Evolutionary conservation across 2,113 vertebrate genomes (phyloP), one percentile per base, ranked within the genome.

Genomic region (Sorex araneus): DNA sequence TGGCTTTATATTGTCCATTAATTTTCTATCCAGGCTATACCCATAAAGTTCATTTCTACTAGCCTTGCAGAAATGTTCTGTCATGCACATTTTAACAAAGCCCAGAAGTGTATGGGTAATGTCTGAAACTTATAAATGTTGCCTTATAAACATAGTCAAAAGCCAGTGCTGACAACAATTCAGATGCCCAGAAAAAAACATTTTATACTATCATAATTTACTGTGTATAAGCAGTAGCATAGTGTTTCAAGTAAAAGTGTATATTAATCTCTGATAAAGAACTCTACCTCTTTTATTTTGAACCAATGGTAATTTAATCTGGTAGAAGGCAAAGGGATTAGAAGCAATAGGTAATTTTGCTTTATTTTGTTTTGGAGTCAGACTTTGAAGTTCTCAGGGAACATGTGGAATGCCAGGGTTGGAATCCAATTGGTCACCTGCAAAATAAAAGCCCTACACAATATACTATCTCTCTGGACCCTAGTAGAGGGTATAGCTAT

Each of bases 1-100:
- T 95, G 96, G 94, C 84, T 96, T 96, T 95, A 95, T 25, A 80
- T 84, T 91, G n/a, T 88, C 91, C 87, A 97, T 91, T 96, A 93
- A 97, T 97, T 95, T 89, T 95, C 76, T 86, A 85, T 23, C 71
- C 76, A 36, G 12, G 34, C 45, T 86, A 19, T 94, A 54, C 74
- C 84, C 92, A 91, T 90, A 87, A 92, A 93, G 28, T 66, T 85
- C 54, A 84, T 91, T 96, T 95, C 80, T 96, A 89, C 87, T 94
- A 19, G 34, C 43, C 32, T 87, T 95, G 90, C 86, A 95, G 78
- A 90, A 95, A 82, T 84, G 70, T 92, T 94, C 75, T 84, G 25
- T 60, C 9, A 45, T 78, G 3, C 82, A 6, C 66, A 64, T 92
- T 92, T 93, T 90, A 84, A 82, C 6, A 95, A 91, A 94, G 32